Base-by-base conservation (phyloP, 1,140 invertebrate genomes). In the Cylas formicarius region DNA sequence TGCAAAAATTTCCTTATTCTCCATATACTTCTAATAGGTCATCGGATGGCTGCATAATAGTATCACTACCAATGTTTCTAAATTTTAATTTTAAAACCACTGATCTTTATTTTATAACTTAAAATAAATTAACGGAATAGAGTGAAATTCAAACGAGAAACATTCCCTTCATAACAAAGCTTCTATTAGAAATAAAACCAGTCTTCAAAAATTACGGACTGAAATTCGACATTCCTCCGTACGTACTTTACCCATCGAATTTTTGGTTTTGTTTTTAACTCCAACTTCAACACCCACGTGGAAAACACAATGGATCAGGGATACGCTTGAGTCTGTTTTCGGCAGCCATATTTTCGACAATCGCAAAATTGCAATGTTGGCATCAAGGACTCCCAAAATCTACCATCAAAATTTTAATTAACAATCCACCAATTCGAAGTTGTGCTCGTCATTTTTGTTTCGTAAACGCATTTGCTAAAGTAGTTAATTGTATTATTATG, bases 301-400 rank as follows among this genome's bases (percentile, higher is more conserved):
- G 38, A 50, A 58, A 13, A 60, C 46, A 10, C 46, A 44, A 35
- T 60, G 58, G 8, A 48, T 41, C 5, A 57, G 24, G 5, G 23
- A 41, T 20, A 23, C 8, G 22, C 22, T 34, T 19, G 20, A 2
- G 7, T 18, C 26, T 17, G 48, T 36, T 24, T 46, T 29, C 1
- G 58, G 52, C 37, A 51, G 33, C 44, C 46, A 58, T 18, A 58
- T 39, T 48, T 58, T 60, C 18, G 41, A 51, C 8, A 55, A 18
- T 10, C 50, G 42, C 13, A 52, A 21, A 60, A 21, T 36, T 48
- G 50, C 11, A 45, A 24, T 29, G 34, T 20, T 10, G 36, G 2
- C 24, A 35, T 44, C 4, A n/a, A n/a, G n/a, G n/a, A 19, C 20
- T 33, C 36, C 46, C 17, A 51, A 50, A 33, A 56, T 50, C 54